Evolutionary conservation across 2,113 vertebrate genomes (phyloP).

Genomic region (Brachypteracias leptosomus): DNA sequence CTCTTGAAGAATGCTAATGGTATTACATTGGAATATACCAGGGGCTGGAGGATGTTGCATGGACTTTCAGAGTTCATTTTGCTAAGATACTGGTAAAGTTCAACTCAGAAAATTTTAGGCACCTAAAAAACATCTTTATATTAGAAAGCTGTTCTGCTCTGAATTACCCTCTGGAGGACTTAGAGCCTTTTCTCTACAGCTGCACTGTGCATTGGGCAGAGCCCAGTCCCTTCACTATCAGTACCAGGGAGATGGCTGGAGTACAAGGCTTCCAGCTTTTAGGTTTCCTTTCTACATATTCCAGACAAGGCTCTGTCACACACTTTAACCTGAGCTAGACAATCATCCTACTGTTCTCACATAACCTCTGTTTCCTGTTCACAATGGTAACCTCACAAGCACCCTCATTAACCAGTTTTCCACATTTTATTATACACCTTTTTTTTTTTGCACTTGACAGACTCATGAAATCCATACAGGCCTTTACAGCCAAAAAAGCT

Average conservation of each 20-base stretch:
- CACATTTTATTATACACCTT: not conserved
- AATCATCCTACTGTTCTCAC: not conserved
- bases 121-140: not conserved
- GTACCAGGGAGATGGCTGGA: not conserved
- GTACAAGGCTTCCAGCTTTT: not conserved
- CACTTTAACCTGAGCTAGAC: not conserved
- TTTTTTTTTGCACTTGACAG: not conserved
- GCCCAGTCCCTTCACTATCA: rapidly evolving
- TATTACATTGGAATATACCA: not conserved
- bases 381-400: not conserved
- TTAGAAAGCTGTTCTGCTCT: not conserved
- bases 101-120: not conserved
- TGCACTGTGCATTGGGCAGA: not conserved
- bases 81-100: not conserved
- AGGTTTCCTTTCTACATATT: not conserved
- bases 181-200: not conserved
- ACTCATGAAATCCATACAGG: not conserved
- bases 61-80: not conserved
- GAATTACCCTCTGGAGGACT: not conserved
- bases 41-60: not conserved
- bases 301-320: not conserved
- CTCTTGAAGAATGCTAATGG: not conserved
- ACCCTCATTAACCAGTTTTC: not conserved
- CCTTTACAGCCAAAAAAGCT: not conserved
- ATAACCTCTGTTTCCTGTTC: not conserved